Evolutionary conservation across 2,113 vertebrate genomes (phyloP).

Genomic region (Puntigrus tetrazona): DNA sequence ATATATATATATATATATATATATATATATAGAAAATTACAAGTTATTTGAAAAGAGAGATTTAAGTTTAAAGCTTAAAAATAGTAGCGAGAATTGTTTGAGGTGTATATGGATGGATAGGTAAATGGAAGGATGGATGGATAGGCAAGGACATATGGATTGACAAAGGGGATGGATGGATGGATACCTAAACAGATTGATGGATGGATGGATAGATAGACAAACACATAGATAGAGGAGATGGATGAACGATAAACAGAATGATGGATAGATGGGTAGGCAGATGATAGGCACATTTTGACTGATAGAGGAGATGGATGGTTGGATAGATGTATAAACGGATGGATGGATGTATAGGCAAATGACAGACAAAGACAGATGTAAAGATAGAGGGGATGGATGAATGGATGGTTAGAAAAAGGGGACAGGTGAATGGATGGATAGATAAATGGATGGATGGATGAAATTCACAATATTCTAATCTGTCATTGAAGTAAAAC

Average conservation of each 20-base stretch:
- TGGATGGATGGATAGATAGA: background rate
- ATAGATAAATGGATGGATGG: background rate
- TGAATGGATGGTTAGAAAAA: background rate
- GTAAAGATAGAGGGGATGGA: background rate
- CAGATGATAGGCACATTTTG: no score
- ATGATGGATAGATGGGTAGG: no score
- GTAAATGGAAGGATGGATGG: background rate
- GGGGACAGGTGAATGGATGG: background rate
- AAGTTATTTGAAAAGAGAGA: background rate
- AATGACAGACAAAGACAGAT: background rate
- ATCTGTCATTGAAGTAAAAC: no score
- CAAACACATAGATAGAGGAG: no score
- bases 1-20: no score
- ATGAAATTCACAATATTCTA: no score
- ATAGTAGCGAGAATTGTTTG: background rate
- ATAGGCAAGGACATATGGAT: background rate
- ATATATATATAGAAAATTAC: no score
- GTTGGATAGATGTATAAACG: background rate
- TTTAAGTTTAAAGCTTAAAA: background rate
- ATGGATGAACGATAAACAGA: background rate
- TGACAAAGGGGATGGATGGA: background rate
- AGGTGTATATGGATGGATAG: background rate
- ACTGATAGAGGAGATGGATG: background rate
- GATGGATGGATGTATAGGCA: background rate
- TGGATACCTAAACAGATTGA: background rate